These are phyloP conservation scores for Sphaerophoria rueppellii DNA, from an alignment of 2,888 invertebrate genomes.

Conservation along the genomic window DNA sequence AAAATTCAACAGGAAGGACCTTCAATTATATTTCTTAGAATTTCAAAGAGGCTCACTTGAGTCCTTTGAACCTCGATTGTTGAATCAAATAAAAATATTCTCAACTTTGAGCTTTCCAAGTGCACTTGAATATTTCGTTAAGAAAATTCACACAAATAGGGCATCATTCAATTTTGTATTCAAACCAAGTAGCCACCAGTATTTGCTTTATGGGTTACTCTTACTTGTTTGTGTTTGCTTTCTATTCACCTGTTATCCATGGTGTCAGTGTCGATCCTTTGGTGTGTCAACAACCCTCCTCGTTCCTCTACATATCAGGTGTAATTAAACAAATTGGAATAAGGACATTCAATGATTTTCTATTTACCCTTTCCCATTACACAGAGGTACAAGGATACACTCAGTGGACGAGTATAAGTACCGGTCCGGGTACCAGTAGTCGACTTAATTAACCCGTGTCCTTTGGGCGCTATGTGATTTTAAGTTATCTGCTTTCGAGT, in stretches of 20 bases:
- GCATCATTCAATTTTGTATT: slow-evolving; percentile 10
- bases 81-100: neutral
- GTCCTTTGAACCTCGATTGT: neutral
- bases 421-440: slow-evolving; percentile 5
- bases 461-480: slow-evolving; percentile 37
- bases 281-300: slow-evolving; percentile 59
- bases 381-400: neutral
- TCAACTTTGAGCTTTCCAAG: neutral
- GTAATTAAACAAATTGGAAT: slow-evolving; percentile 72
- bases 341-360: slow-evolving; percentile 69
- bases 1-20: no score
- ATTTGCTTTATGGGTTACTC: neutral
- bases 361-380: slow-evolving; percentile 48
- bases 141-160: slow-evolving; percentile 14
- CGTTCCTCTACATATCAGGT: slow-evolving; percentile 33
- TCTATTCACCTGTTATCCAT: slow-evolving; percentile 56
- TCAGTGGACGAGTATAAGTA: slow-evolving; percentile 5
- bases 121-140: neutral
- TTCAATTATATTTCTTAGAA: no score
- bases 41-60: neutral
- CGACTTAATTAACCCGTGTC: slow-evolving; percentile 57
- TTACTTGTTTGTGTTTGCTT: neutral
- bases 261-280: slow-evolving; percentile 51
- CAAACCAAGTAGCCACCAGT: neutral
- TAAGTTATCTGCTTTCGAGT: slow-evolving; percentile 17